Conservation (phyloP, 2,888 invertebrate species). For the Noctua janthe region DNA sequence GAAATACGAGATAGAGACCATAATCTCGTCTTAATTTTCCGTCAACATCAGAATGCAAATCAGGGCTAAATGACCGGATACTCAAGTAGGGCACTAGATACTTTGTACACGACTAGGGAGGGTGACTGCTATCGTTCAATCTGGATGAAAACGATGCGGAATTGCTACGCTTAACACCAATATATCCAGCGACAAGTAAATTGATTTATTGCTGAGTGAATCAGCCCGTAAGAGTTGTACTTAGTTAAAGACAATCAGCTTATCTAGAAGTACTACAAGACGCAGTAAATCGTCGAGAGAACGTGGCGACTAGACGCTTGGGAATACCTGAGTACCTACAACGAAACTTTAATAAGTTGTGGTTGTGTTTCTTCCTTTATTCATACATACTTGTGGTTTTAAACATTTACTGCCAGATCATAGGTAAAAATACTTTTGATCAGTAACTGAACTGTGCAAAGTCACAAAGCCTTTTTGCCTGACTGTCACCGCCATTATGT, state of each 20-base stretch:
- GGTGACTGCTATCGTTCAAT: slow-evolving; percentile 57
- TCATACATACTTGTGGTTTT: neutral
- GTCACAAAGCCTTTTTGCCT: neutral
- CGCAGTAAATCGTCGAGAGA: slow-evolving; percentile 22
- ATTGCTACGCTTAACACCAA: slow-evolving; percentile 55
- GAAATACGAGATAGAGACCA: neutral
- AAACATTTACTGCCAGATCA: neutral
- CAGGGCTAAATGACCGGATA: slow-evolving; percentile 47
- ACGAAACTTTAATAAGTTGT: slow-evolving; percentile 9
- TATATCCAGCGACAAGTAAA: slow-evolving; percentile 58
- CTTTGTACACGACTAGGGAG: slow-evolving; percentile 43
- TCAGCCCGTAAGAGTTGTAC: slow-evolving; percentile 42
- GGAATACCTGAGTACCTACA: neutral
- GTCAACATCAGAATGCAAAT: slow-evolving; percentile 38
- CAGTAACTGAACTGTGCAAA: neutral
- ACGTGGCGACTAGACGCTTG: slow-evolving; percentile 26
- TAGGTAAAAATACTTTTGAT: neutral
- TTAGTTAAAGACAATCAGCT: slow-evolving; percentile 51
- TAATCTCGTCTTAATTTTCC: slow-evolving; percentile 1
- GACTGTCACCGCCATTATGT: neutral
- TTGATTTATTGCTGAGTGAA: slow-evolving; percentile 63
- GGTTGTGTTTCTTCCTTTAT: neutral
- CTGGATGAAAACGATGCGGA: slow-evolving; percentile 55
- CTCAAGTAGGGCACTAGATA: slow-evolving; percentile 55
- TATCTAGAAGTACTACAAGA: slow-evolving; percentile 24